phyloP scores from a whole-genome alignment of 2,888 invertebrate species.

The Deilephila porcellus region DNA sequence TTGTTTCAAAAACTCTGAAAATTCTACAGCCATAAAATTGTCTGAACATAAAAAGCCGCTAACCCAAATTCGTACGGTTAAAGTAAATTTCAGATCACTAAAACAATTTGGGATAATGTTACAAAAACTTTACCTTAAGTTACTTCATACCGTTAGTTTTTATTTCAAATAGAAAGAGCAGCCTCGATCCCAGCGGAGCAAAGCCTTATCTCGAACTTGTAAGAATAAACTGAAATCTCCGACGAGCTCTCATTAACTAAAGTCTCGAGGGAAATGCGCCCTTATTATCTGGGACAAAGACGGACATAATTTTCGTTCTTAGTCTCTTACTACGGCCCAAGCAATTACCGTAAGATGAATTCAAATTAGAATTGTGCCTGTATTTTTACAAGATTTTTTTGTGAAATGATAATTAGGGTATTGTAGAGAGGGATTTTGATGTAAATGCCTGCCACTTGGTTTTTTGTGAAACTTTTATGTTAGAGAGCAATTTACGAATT shows the following conservation, averaged over 20 bases:
- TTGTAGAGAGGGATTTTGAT: not conserved
- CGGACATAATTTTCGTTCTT: slow-evolving; percentile 26
- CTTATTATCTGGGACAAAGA: slow-evolving; percentile 25
- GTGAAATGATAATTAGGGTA: no score
- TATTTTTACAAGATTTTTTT: not conserved
- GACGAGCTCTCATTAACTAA: slow-evolving; percentile 25
- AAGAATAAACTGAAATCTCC: slow-evolving; percentile 2
- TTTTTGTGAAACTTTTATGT: no score
- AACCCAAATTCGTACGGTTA: no score
- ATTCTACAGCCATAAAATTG: no score
- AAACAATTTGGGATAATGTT: not conserved
- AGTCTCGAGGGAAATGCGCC: slow-evolving; percentile 19
- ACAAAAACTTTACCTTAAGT: not conserved
- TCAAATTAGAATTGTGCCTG: not conserved
- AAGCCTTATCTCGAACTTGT: slow-evolving; percentile 1
- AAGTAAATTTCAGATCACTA: not conserved
- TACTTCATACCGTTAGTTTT: not conserved
- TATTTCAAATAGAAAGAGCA: not conserved
- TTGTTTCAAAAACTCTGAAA: no score
- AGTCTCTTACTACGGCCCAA: not conserved
- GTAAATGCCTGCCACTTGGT: no score
- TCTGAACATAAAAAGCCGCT: no score
- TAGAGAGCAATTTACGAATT: no score
- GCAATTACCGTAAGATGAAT: slow-evolving; percentile 8
- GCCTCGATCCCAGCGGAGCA: not conserved